Conservation (phyloP, 2,113 vertebrate genomes). For the Lepidothrix coronata region DNA sequence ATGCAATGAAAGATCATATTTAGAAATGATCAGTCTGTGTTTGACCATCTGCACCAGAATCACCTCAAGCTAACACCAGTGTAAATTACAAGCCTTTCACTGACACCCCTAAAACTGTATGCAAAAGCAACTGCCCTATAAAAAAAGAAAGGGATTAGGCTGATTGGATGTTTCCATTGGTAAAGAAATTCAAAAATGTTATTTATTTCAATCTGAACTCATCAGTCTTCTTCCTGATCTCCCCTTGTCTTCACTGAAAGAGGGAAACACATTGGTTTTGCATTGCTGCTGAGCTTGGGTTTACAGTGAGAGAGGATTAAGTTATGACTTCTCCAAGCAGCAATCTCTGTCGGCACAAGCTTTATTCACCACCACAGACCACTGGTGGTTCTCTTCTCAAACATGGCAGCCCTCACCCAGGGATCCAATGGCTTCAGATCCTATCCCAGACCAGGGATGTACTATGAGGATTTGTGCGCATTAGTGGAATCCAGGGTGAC, state of each 20-base stretch:
- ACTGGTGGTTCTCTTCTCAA: neutral
- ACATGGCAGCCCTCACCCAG: fast-evolving
- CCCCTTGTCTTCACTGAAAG: neutral
- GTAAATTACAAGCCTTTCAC: neutral
- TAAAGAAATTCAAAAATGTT: neutral
- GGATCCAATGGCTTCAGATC: fast-evolving
- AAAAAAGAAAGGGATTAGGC: neutral
- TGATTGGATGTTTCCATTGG: neutral
- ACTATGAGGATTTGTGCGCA: neutral
- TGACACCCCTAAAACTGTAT: neutral
- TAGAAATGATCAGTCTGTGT: neutral
- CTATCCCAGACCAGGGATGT: neutral
- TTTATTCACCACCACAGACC: neutral
- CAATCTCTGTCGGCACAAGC: neutral
- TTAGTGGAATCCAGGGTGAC: neutral
- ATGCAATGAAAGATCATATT: neutral
- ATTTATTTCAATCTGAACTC: neutral
- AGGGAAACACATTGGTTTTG: neutral
- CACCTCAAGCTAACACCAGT: neutral
- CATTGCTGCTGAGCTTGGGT: neutral
- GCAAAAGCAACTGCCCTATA: neutral
- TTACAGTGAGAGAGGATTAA: neutral
- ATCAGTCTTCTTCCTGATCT: neutral
- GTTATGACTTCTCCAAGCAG: neutral
- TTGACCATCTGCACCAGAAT: neutral